These are phyloP conservation scores for Chamaetylas fuelleborni DNA, from an alignment of 2,113 vertebrate genomes.

Conservation along the genomic window DNA sequence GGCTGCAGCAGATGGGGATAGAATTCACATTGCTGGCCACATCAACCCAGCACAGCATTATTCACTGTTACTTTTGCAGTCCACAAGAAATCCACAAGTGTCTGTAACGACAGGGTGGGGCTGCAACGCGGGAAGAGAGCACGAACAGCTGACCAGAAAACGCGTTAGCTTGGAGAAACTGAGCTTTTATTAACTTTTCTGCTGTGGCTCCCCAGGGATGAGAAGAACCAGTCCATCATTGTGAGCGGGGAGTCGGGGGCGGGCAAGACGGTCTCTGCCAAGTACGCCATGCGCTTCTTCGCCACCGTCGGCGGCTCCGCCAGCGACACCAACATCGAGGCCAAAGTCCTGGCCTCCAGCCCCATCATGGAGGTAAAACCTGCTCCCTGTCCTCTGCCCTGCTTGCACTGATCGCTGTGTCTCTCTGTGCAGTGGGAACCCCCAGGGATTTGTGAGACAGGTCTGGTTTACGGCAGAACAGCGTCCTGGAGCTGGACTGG, in stretches of 20 bases:
- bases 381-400: no score
- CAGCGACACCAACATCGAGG: slow-evolving; percentile 87
- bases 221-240: slow-evolving; percentile 97
- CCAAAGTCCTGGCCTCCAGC: slow-evolving; percentile 91
- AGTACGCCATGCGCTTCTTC: slow-evolving; percentile 94
- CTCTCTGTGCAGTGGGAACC: accelerated
- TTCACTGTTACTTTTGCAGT: accelerated
- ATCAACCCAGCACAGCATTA: no score
- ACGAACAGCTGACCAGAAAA: no score
- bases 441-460: accelerated
- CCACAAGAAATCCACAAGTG: background rate
- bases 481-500: background rate
- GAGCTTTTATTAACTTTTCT: background rate
- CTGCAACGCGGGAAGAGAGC: accelerated
- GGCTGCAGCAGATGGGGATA: no score
- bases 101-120: accelerated
- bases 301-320: slow-evolving; percentile 88
- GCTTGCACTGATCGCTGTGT: no score
- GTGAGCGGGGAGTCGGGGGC: slow-evolving; percentile 95
- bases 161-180: background rate
- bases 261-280: slow-evolving; percentile 94
- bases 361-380: slow-evolving; percentile 94
- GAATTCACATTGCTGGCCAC: no score
- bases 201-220: slow-evolving; percentile 77
- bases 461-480: background rate